A percentile compares a stretch with the other conserved stretches of the same genome.
phyloP scores from a whole-genome alignment of 2,797 vertebrate genomes.

The Rhinichthys osculus region DNA sequence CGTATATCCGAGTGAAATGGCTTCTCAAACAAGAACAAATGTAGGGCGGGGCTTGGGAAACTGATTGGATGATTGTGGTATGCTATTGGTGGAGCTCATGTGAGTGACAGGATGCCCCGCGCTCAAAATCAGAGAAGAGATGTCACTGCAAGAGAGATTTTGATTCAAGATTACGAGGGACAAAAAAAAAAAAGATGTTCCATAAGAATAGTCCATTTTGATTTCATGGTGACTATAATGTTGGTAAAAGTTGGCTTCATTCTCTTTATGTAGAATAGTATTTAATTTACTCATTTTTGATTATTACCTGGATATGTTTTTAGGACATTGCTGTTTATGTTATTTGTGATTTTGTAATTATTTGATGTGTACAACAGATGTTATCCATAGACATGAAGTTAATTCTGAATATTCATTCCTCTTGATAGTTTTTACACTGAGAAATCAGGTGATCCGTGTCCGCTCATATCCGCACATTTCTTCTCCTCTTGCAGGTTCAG shows the following conservation, averaged over 20 bases:
- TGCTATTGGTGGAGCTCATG: not conserved
- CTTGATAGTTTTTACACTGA: not conserved
- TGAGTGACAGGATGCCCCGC: too few species aligned
- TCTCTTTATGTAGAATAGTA: not conserved
- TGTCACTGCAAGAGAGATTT: not conserved
- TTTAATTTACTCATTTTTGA: not conserved
- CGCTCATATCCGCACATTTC: not conserved
- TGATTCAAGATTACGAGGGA: not conserved
- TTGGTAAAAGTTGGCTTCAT: not conserved
- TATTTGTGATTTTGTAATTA: not conserved
- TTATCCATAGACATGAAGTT: not conserved
- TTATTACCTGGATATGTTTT: not conserved
- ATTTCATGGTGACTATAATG: not conserved
- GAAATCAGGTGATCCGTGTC: not conserved
- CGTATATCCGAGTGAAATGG: too few species aligned
- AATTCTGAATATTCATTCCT: not conserved
- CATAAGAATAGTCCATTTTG: not conserved
- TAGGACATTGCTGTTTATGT: not conserved
- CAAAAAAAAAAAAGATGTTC: not conserved
- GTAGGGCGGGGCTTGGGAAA: not conserved
- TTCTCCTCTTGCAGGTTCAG: slow-evolving; percentile 82
- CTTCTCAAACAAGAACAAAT: not conserved
- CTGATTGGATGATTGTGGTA: not conserved
- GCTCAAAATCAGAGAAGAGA: too few species aligned
- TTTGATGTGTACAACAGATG: not conserved